Base-by-base conservation (phyloP, 2,113 vertebrate species). In the Pedionomus torquatus region DNA sequence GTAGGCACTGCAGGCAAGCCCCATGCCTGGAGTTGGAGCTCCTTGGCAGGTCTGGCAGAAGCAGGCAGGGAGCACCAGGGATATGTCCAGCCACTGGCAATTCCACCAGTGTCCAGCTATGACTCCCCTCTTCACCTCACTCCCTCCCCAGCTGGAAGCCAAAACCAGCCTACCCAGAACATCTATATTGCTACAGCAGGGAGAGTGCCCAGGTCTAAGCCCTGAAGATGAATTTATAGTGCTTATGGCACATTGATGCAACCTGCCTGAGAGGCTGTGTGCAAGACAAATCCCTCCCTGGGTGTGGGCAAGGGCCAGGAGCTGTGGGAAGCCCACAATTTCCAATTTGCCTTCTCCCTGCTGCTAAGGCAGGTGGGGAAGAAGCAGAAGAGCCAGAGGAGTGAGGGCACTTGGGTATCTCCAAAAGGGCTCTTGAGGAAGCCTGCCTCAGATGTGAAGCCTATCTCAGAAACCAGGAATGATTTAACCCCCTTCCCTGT, bases 151-250 rank as follows among this genome's bases (percentile, higher is more conserved):
- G 7, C 4, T 7, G 5, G n/a, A 6, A 66, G 35, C 24, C 11
- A 19, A 44, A 66, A 23, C 3, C 26, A 77, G 41, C 20, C 43
- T 24, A 54, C 21, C 39, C 75, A 81, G 58, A 66, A 26, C 18
- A 69, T 54, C 70, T 58, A 13, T 3, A 58, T 48, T 21, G 77
- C 86, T 82, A 63, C 83, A 8, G 5, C 46, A 83, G 79, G 76
- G 74, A 90, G 48, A 2, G 35, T 33, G 74, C 69, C 82, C 83
- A 88, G 65, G 80, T 78, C 52, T 55, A 81, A 44, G 25, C 79
- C 88, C 82, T 33, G 25, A 77, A 64, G 78, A 49, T 69, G 63
- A 81, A 95, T 95, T 96, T 89, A 68, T 28, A 39, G 90, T 71
- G 64, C 79, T 92, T 77, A 87, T 58, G 54, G 89, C 81, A 90